These are phyloP conservation scores for Bombycilla garrulus DNA, from an alignment of 2,113 vertebrate genomes.

Conservation along the genomic window DNA sequence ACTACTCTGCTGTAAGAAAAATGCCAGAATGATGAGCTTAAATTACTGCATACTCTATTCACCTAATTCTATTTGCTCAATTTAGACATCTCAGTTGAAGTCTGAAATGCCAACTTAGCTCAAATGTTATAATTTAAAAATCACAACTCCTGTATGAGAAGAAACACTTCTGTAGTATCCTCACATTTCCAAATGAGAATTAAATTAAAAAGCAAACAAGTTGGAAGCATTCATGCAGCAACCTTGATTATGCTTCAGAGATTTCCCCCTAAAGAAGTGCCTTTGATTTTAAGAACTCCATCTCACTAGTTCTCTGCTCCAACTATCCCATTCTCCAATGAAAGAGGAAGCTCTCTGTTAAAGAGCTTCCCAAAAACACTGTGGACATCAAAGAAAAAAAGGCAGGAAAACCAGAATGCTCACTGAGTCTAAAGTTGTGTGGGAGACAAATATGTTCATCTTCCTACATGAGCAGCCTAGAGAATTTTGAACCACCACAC, in stretches of 20 bases:
- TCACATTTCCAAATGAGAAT: not conserved
- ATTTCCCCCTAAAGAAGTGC: not conserved
- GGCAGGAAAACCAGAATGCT: not conserved
- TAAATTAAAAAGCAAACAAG: not conserved
- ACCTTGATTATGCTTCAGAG: not conserved
- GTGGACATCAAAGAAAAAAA: not conserved
- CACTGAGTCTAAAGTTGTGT: not conserved
- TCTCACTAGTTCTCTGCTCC: not conserved
- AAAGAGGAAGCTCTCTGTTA: not conserved
- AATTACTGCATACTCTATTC: not conserved
- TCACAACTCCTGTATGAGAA: not conserved
- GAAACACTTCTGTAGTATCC: not conserved
- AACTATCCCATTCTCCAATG: not conserved
- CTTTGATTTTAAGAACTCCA: not conserved
- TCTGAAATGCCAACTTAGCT: not conserved
- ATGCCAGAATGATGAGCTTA: not conserved
- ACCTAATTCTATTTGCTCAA: not conserved
- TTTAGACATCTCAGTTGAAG: not conserved
- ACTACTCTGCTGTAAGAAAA: not conserved
- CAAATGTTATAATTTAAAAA: not conserved
- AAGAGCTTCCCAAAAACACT: not conserved
- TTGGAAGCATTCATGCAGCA: not conserved
- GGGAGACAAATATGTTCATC: constrained; percentile 8
- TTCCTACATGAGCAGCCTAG: not conserved
- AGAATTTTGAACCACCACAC: not conserved